Percentiles rank a stretch among this genome's conserved stretches.
phyloP scores from a whole-genome alignment of 2,888 invertebrate species.

The Ochropleura plecta region DNA sequence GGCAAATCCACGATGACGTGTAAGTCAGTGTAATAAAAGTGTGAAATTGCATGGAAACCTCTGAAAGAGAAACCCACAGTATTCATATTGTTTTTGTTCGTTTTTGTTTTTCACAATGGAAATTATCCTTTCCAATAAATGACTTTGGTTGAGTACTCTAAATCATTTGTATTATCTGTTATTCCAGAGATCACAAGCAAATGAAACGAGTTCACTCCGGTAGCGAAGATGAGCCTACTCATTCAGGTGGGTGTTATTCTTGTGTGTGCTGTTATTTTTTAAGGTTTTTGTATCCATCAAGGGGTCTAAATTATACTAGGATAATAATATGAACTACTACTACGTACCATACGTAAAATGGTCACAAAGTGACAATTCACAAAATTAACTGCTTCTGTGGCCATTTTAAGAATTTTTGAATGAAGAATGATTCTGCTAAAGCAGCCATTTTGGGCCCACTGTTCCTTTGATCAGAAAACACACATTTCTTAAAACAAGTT shows the following conservation, averaged over 20 bases:
- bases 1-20: slow-evolving; percentile 58
- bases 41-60: slow-evolving; percentile 62
- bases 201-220: slow-evolving; percentile 94
- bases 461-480: neutral
- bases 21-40: slow-evolving; percentile 61
- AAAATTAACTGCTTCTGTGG: too few relatives aligned
- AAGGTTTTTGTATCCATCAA: neutral
- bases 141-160: neutral
- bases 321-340: too few relatives aligned
- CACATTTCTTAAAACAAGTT: neutral
- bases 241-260: slow-evolving; percentile 91
- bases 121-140: neutral
- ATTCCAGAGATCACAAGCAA: slow-evolving; percentile 95
- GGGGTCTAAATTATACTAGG: too few relatives aligned
- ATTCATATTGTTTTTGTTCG: neutral
- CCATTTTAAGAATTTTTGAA: too few relatives aligned
- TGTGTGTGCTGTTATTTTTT: neutral
- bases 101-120: neutral
- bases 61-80: slow-evolving; percentile 31
- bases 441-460: too few relatives aligned
- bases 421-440: too few relatives aligned
- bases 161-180: neutral
- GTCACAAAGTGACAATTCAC: too few relatives aligned
- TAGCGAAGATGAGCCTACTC: slow-evolving; percentile 94
- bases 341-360: too few relatives aligned